Conservation (phyloP, 2,888 invertebrate species). For the Tetrapedia diversipes region DNA sequence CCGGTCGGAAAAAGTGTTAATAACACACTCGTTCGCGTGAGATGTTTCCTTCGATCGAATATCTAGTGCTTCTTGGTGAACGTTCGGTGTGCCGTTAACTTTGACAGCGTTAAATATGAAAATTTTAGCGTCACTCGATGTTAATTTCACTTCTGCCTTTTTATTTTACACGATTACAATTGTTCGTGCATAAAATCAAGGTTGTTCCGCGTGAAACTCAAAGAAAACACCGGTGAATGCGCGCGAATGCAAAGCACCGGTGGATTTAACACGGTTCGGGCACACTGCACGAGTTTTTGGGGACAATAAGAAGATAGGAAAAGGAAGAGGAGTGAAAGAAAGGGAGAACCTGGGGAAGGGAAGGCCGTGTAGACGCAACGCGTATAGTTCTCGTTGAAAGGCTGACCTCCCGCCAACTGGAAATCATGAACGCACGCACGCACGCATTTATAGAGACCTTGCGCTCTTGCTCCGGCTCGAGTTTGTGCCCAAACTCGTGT, state of each 20-base stretch:
- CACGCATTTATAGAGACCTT: constrained; percentile 68
- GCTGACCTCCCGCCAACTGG: constrained; percentile 68
- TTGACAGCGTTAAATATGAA: too few relatives aligned
- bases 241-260: neutral
- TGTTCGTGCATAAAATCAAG: neutral
- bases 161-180: neutral
- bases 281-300: constrained; percentile 33
- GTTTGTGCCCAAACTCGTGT: constrained; percentile 26
- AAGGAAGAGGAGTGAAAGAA: neutral
- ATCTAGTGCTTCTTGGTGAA: too few relatives aligned
- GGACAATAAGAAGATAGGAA: constrained; percentile 24
- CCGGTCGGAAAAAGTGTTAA: too few relatives aligned
- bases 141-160: neutral
- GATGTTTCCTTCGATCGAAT: neutral
- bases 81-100: too few relatives aligned
- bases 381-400: constrained; percentile 61
- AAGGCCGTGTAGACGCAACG: constrained; percentile 29
- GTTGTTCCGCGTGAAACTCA: neutral
- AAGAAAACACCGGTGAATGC: neutral
- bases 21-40: neutral
- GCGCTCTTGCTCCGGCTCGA: constrained; percentile 11
- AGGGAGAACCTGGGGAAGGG: constrained; percentile 15
- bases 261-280: neutral
- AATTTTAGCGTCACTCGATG: neutral
- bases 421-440: constrained; percentile 59